Evolutionary conservation across 92 coral and sea anemone genomes (phyloP), one percentile per base, ranked within the genome.

Genomic region (Paramuricea clavata): DNA sequence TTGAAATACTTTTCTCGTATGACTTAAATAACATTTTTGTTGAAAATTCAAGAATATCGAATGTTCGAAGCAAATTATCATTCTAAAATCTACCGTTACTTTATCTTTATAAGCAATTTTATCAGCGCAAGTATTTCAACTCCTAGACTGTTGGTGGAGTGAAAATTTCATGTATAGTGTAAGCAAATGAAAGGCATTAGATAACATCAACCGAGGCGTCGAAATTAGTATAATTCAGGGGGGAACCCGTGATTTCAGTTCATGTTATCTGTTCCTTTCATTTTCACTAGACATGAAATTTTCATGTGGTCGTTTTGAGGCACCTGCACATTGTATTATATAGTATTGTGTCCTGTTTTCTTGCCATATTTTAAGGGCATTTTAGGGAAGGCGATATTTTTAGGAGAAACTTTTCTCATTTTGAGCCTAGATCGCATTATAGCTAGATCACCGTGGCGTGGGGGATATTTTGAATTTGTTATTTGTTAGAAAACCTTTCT

Each of bases 381-480:
- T 41, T 72, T 67, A 15, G 44, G 67, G 4, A 12, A 35, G 74
- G 41, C 36, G 21, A 12, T 30, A 67, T 67, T 67, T 67, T 67
- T 72, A 72, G 30, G 78, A 39, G 78, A 72, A 72, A 72, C 5
- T 72, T 39, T 39, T 72, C 78, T 72, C 57, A 41, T 6, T 31
- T 39, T 39, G 34, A 31, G 30, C 32, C 16, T 72, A 44, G 52
- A 34, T 39, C 15, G 32, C 50, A 6, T n/a, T 10, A n/a, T 11
- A 34, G n/a, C n/a, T n/a, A n/a, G 54, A 72, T 72, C 78, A 72
- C 50, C 78, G 78, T 72, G 19, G 78, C 57, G 52, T 72, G 78
- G 57, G 78, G 78, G 78, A 72, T 39, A 44, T 9, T 44, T 72
- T 72, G 78, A 72, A 72, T 44, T 7, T 39, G 50, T 41, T 41